These are phyloP conservation scores for Oncopodura yosiiana DNA, from an alignment of 1,140 invertebrate species.

Conservation along the genomic window DNA sequence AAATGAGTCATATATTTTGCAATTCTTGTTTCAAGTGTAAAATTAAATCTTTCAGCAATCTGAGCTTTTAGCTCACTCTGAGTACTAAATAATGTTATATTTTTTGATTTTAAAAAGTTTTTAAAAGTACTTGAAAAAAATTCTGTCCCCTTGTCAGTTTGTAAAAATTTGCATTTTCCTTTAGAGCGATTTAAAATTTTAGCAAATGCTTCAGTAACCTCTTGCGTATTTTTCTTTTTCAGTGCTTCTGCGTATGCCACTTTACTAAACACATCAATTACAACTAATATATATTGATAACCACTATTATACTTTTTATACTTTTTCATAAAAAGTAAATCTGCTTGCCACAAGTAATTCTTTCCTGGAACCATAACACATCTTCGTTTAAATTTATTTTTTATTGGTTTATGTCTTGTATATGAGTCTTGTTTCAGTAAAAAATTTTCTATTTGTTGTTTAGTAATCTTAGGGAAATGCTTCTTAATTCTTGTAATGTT, in stretches of 20 bases:
- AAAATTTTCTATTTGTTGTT: too few species aligned
- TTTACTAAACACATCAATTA: slow-evolving; percentile 12
- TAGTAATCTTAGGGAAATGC: too few species aligned
- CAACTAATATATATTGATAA: slow-evolving; percentile 5
- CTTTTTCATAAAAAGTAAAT: background rate
- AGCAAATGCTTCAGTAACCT: slow-evolving; percentile 6
- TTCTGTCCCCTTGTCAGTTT: slow-evolving; percentile 14
- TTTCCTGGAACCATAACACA: too few species aligned
- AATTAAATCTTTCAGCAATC: slow-evolving; percentile 10
- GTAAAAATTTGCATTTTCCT: background rate
- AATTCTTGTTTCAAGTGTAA: slow-evolving; percentile 3
- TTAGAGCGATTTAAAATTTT: slow-evolving; percentile 1
- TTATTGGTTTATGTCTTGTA: too few species aligned
- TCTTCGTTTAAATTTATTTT: too few species aligned
- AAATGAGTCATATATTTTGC: slow-evolving; percentile 13
- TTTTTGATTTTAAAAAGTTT: background rate
- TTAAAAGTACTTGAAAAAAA: background rate
- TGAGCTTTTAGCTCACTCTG: slow-evolving; percentile 1
- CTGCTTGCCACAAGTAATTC: too few species aligned
- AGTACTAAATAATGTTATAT: slow-evolving; percentile 4
- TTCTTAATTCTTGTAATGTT: too few species aligned
- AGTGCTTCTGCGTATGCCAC: slow-evolving; percentile 1
- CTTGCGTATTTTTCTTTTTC: slow-evolving; percentile 5
- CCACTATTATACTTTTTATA: background rate
- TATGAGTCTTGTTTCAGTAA: too few species aligned